Evolutionary conservation across 1,140 invertebrate species (phyloP), one percentile per base, ranked within the genome.

Genomic region (Teleopsis dalmanni): DNA sequence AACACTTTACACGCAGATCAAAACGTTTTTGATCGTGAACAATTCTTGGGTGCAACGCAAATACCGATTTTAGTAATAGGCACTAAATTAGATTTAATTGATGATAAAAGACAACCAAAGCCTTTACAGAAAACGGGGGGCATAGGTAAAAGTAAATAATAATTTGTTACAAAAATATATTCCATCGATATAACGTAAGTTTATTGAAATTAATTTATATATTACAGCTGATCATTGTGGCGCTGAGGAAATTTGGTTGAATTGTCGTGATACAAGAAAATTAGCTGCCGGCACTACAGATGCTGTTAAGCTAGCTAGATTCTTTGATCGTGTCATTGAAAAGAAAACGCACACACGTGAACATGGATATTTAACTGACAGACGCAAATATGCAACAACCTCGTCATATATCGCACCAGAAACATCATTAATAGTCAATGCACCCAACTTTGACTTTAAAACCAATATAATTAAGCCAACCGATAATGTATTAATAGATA

Each of bases 61-160:
- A 85, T 94, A 60, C 93, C 94, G 14, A 89, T 96, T 60, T 75
- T 98, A 56, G 87, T 96, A 0, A 84, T 96, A 62, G 94, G 92
- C 22, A 95, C 93, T 4, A 97, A 97, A 71, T 75, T 85, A 48
- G 92, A 97, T 76, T 75, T 91, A 48, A 80, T 84, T 9, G 80
- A 87, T 57, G 83, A 86, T 47, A 80, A 76, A 61, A 75, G 81
- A 22, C 75, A 81, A 56, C 78, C 78, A 23, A 80, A 76, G 55
- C 73, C 80, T 42, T 76, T 80, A 25, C 76, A 78, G 55, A 75
- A 83, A 54, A 74, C 79, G 2, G 86, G 86, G 11, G 82, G 82
- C 36, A 85, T 70, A 48, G 66, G 66, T 70, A 31, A 47, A 44
- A 37, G 31, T 43, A 44, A 44, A 50, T 33, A 46, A 16, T n/a